These are phyloP conservation scores for Garra rufa DNA, from an alignment of 2,113 vertebrate species.

Conservation along the genomic window DNA sequence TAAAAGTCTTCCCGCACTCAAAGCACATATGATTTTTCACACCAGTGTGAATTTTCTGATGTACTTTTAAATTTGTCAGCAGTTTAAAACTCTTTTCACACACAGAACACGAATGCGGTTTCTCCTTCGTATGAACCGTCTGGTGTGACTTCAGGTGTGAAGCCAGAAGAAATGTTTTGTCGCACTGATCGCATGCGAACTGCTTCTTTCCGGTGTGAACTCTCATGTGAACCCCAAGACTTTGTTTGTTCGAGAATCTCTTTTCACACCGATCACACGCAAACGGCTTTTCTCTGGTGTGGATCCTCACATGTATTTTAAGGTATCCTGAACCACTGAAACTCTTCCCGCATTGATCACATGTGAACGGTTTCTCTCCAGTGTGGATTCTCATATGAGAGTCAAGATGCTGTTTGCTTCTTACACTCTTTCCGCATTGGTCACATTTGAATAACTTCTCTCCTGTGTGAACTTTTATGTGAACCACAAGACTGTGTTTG, in stretches of 20 bases:
- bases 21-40: slow-evolving; percentile 12
- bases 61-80: not conserved
- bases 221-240: not conserved
- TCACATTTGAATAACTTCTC: no score
- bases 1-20: slow-evolving; percentile 45
- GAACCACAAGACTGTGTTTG: no score
- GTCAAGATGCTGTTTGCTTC: no score
- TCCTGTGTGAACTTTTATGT: no score
- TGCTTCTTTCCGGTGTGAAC: not conserved
- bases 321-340: not conserved
- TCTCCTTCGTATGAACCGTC: slow-evolving; percentile 12
- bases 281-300: not conserved
- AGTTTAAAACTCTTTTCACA: slow-evolving; percentile 1
- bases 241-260: not conserved
- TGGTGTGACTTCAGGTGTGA: no score
- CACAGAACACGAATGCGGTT: not conserved
- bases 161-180: not conserved
- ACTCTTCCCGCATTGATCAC: not conserved
- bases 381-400: not conserved
- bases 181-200: not conserved
- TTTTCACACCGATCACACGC: not conserved
- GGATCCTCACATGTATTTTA: not conserved
- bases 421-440: no score
- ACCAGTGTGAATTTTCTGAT: not conserved
- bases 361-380: not conserved